These are phyloP conservation scores for Drosophila fungiperda DNA, from an alignment of 2,888 invertebrate genomes.

Conservation along the genomic window DNA sequence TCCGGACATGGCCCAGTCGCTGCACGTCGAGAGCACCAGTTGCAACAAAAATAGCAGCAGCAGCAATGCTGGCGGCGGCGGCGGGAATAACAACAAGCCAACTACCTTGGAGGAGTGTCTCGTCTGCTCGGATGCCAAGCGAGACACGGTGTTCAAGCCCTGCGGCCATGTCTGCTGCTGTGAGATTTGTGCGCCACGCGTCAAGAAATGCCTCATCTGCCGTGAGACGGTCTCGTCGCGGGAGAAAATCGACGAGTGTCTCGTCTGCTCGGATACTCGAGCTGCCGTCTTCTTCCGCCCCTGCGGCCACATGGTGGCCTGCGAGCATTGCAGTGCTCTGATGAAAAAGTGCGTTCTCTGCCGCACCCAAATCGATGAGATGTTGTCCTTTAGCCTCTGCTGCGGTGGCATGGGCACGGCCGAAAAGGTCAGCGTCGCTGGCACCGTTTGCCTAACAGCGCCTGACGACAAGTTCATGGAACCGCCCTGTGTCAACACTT, in stretches of 20 bases:
- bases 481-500: slow-evolving; percentile 81
- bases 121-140: slow-evolving; percentile 96
- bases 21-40: slow-evolving; percentile 57
- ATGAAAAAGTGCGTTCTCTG: slow-evolving; percentile 99
- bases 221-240: slow-evolving; percentile 93
- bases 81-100: slow-evolving; percentile 66
- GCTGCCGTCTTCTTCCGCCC: slow-evolving; percentile 97
- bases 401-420: slow-evolving; percentile 86
- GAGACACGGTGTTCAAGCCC: slow-evolving; percentile 94
- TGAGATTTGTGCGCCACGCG: slow-evolving; percentile 93
- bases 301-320: slow-evolving; percentile 93
- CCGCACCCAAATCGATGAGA: slow-evolving; percentile 93
- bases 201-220: slow-evolving; percentile 98
- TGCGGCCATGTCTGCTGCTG: slow-evolving; percentile 98
- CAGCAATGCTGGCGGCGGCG: slow-evolving; percentile 14
- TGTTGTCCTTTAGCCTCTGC: slow-evolving; percentile 87
- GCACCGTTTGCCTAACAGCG: slow-evolving; percentile 35
- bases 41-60: slow-evolving; percentile 74
- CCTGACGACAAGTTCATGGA: slow-evolving; percentile 75
- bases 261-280: slow-evolving; percentile 97
- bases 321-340: slow-evolving; percentile 93
- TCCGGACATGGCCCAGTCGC: slow-evolving; percentile 75
- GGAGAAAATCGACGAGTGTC: slow-evolving; percentile 96
- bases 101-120: slow-evolving; percentile 93
- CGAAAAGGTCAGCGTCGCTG: slow-evolving; percentile 77